Percentiles rank a stretch among this genome's conserved stretches.
Evolutionary conservation across 2,113 vertebrate genomes (phyloP).

Genomic region (Calonectris borealis): DNA sequence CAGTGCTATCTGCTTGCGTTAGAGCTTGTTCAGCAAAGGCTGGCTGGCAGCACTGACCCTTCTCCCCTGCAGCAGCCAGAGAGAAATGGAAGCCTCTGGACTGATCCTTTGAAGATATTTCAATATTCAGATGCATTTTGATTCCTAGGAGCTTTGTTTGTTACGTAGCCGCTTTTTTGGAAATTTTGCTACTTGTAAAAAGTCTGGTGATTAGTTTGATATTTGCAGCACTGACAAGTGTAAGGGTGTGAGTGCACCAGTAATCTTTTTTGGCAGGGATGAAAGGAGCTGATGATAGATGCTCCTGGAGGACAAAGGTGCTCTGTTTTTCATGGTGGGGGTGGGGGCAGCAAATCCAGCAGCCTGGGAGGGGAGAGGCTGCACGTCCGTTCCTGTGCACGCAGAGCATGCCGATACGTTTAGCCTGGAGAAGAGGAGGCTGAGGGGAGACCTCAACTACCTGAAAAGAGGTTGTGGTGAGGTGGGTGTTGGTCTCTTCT

Average conservation of each 20-base stretch:
- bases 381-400: rapidly evolving
- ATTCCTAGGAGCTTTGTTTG: background rate
- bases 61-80: background rate
- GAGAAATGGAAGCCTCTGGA: background rate
- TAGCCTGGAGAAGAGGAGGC: no score
- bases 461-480: no score
- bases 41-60: background rate
- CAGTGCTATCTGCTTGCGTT: background rate
- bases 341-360: background rate
- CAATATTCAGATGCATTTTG: background rate
- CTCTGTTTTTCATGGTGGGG: background rate
- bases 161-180: rapidly evolving
- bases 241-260: background rate
- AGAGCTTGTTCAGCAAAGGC: background rate
- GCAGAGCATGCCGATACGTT: background rate
- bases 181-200: background rate
- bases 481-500: no score
- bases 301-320: background rate
- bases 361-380: background rate
- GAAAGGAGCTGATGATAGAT: background rate
- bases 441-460: no score
- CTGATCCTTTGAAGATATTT: background rate
- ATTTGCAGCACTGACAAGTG: background rate
- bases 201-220: background rate
- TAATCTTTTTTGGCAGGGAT: background rate